These are phyloP conservation scores for Myotis planiceps DNA, from an alignment of 2,797 vertebrate species.

Conservation along the genomic window DNA sequence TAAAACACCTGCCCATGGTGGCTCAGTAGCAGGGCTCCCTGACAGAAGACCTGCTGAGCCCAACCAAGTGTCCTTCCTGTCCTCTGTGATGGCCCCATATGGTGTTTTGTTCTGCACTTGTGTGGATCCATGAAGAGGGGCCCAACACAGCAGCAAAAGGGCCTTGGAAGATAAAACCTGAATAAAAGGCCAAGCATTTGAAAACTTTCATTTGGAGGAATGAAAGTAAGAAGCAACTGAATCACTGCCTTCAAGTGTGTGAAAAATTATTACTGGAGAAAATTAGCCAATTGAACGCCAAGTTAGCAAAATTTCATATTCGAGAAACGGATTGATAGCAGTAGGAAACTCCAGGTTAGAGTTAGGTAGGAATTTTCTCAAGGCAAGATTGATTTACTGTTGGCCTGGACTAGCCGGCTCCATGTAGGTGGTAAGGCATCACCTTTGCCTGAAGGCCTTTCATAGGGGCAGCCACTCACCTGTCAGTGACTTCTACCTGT, in stretches of 20 bases:
- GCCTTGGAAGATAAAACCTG: background rate
- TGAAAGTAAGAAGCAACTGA: background rate
- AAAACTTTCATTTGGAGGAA: background rate
- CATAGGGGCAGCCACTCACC: background rate
- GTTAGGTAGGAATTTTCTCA: background rate
- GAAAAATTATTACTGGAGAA: background rate
- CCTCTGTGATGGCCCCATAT: rapidly evolving
- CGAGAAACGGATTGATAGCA: background rate
- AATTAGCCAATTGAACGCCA: background rate
- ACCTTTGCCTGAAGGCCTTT: background rate
- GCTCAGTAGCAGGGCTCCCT: background rate
- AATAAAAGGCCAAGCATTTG: background rate
- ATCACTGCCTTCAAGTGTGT: background rate
- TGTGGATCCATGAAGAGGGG: background rate
- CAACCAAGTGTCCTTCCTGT: background rate
- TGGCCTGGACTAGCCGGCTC: background rate
- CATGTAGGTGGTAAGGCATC: background rate
- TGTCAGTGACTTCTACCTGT: background rate
- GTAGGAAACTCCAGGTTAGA: background rate
- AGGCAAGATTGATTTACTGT: background rate
- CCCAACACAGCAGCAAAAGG: background rate
- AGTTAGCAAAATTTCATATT: background rate
- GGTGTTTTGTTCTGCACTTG: background rate
- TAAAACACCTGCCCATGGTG: background rate
- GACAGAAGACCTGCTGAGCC: background rate